Evolutionary conservation across 1,140 invertebrate genomes (phyloP).

Genomic region (Globodera rostochiensis): DNA sequence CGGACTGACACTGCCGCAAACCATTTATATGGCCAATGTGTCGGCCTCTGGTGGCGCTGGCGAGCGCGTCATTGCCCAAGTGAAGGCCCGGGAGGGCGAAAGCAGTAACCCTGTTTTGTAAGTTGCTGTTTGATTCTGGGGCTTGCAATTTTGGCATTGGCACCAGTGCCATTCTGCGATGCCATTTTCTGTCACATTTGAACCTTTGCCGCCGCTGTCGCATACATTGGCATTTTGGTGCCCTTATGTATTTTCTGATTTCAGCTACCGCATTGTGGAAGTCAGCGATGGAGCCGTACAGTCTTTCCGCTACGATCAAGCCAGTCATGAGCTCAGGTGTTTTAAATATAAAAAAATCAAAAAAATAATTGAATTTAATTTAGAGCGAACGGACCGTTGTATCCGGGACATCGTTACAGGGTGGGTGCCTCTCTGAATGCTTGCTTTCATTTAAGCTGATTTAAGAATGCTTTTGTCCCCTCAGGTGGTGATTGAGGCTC

Average conservation of each 20-base stretch:
- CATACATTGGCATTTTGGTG: too few species aligned
- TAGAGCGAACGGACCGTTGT: constrained; percentile 50
- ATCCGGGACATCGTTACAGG: constrained; percentile 57
- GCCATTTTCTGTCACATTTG: too few species aligned
- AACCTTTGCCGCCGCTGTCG: too few species aligned
- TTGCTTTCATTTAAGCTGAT: too few species aligned
- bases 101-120: constrained; percentile 28
- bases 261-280: constrained; percentile 52
- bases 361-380: neutral
- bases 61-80: constrained; percentile 40
- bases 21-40: constrained; percentile 61
- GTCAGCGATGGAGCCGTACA: constrained; percentile 42
- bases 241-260: too few species aligned
- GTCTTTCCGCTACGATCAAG: constrained; percentile 56
- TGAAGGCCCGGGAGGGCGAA: constrained; percentile 48
- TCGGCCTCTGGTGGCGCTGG: constrained; percentile 43
- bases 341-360: neutral
- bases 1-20: constrained; percentile 60
- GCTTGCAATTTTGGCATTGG: neutral
- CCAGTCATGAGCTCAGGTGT: constrained; percentile 48
- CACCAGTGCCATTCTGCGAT: neutral
- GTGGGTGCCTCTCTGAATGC: constrained; percentile 18
- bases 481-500: constrained; percentile 58
- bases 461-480: neutral
- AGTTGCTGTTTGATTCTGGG: neutral